Percentiles rank a stretch among this genome's conserved stretches.
phyloP scores from a whole-genome alignment of 2,113 vertebrate species.

The Dipodomys ordii region DNA sequence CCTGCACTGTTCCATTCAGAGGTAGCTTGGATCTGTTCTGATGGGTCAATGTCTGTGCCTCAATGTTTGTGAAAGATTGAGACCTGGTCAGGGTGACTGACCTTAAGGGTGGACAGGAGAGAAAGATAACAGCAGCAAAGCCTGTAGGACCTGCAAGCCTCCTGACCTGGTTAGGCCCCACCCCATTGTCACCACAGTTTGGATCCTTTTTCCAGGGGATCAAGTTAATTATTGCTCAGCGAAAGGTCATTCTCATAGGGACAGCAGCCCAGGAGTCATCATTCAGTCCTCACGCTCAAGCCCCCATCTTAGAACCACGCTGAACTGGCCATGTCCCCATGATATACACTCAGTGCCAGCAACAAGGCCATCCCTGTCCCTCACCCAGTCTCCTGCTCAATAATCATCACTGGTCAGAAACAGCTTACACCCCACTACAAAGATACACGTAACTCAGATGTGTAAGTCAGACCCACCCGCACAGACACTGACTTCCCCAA shows the following conservation, averaged over 20 bases:
- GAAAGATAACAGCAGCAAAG: conserved; percentile 40
- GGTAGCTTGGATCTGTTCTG: neutral
- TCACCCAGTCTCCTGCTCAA: neutral
- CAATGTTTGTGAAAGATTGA: conserved; percentile 53
- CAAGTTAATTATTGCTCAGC: conserved; percentile 76
- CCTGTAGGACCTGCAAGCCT: conserved; percentile 14
- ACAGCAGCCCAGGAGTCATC: conserved; percentile 11
- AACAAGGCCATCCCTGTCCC: neutral
- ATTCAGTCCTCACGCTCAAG: neutral
- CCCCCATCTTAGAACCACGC: neutral
- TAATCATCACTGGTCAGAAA: neutral
- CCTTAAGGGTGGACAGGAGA: conserved; percentile 51
- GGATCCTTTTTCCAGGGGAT: conserved; percentile 41
- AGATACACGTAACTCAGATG: neutral
- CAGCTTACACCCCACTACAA: neutral
- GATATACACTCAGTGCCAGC: neutral
- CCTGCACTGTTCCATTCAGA: conserved; percentile 17
- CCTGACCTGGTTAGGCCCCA: neutral
- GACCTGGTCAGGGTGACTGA: conserved; percentile 66
- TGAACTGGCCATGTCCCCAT: neutral
- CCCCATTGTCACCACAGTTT: conserved; percentile 52
- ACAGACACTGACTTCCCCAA: neutral
- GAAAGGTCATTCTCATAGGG: conserved; percentile 65
- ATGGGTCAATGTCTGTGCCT: conserved; percentile 49
- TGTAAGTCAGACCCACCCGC: neutral